phyloP scores from a whole-genome alignment of 1,140 invertebrate species.

The Halictus rubicundus region DNA sequence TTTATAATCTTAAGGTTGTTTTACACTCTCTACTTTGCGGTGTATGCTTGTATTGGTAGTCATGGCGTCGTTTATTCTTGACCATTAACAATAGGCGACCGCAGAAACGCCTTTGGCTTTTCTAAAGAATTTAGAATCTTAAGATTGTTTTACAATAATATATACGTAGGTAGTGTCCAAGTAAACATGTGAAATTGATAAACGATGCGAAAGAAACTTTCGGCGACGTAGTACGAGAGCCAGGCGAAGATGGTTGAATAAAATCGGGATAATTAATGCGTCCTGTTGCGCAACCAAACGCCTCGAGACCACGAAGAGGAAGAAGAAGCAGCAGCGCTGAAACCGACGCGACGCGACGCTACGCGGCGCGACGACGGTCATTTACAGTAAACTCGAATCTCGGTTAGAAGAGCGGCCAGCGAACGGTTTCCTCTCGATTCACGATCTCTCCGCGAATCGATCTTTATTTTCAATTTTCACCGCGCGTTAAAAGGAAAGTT shows the following conservation, averaged over 20 bases:
- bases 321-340: too few relatives aligned
- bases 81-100: slow-evolving; percentile 24
- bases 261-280: too few relatives aligned
- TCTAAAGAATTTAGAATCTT: slow-evolving; percentile 46
- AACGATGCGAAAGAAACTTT: too few relatives aligned
- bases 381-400: neutral
- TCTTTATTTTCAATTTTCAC: neutral
- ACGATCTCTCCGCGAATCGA: neutral
- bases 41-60: slow-evolving; percentile 22
- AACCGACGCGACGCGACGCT: too few relatives aligned
- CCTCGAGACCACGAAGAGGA: too few relatives aligned
- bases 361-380: too few relatives aligned
- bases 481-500: slow-evolving; percentile 1
- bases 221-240: too few relatives aligned
- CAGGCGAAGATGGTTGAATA: too few relatives aligned
- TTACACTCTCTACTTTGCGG: slow-evolving; percentile 29
- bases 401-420: neutral
- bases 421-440: neutral
- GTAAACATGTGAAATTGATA: too few relatives aligned
- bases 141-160: too few relatives aligned
- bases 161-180: too few relatives aligned
- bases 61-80: slow-evolving; percentile 18
- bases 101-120: slow-evolving; percentile 41
- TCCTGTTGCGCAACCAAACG: too few relatives aligned
- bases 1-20: slow-evolving; percentile 45